Evolutionary conservation across 2,113 vertebrate species (phyloP).

Genomic region (Corvus hawaiiensis): DNA sequence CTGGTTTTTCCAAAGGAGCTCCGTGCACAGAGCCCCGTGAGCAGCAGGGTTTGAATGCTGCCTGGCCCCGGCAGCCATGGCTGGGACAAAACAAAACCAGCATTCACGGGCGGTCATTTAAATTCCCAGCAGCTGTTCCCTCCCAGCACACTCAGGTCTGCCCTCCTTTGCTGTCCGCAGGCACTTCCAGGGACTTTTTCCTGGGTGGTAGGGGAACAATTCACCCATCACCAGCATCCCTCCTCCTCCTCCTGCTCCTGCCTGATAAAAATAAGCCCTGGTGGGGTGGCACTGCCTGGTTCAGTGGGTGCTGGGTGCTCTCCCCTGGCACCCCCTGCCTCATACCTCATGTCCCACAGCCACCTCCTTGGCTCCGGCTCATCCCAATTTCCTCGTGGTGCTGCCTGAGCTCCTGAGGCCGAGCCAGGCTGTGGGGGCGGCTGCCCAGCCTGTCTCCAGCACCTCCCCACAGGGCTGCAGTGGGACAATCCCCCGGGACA

Average conservation of each 20-base stretch:
- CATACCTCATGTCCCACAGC: accelerated
- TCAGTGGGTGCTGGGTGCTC: neutral
- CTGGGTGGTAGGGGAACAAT: neutral
- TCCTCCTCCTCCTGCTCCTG: neutral
- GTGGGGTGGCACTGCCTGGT: neutral
- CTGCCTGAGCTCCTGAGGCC: neutral
- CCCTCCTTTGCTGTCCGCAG: neutral
- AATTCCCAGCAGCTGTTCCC: constrained; percentile 48
- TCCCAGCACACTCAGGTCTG: neutral
- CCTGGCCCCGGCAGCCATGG: neutral
- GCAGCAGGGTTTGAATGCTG: neutral
- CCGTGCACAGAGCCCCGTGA: neutral
- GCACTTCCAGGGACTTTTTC: neutral
- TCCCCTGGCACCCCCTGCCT: neutral
- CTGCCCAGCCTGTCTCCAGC: neutral
- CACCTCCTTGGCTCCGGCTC: neutral
- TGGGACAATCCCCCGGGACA: neutral
- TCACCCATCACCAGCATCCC: no score
- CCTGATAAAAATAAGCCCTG: neutral
- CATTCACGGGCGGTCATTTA: constrained; percentile 1
- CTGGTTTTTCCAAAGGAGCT: neutral
- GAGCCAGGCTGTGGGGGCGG: no score
- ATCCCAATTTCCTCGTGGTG: neutral
- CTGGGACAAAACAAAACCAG: constrained; percentile 39
- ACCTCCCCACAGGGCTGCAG: accelerated